A percentile compares a stretch with the other conserved stretches of the same genome.
Evolutionary conservation across 2,113 vertebrate species (phyloP).

Genomic region (Nanorana parkeri): DNA sequence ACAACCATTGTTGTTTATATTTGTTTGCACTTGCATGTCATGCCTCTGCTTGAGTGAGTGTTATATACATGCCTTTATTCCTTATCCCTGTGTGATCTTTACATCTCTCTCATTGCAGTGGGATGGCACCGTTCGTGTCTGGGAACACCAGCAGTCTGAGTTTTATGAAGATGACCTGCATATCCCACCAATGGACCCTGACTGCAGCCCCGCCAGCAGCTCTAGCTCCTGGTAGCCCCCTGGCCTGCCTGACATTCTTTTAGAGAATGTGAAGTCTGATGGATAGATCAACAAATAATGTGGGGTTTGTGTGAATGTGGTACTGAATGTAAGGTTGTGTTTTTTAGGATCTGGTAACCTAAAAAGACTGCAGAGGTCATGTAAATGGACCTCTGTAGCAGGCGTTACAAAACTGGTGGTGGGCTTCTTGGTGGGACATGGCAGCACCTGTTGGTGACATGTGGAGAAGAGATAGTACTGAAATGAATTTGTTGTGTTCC

Average conservation of each 20-base stretch:
- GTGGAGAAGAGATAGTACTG: not conserved
- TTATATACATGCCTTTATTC: not conserved
- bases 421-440: not conserved
- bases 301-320: constrained; percentile 2
- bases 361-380: not conserved
- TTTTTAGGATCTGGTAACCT: not conserved
- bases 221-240: constrained; percentile 63
- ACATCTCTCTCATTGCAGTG: constrained; percentile 72
- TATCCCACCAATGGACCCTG: constrained; percentile 49
- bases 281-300: constrained; percentile 32
- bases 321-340: constrained; percentile 3
- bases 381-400: not conserved
- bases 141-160: constrained; percentile 85
- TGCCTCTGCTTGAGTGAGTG: too few relatives aligned
- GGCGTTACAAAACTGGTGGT: not conserved
- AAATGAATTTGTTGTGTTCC: constrained; percentile 5
- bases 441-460: not conserved
- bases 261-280: not conserved
- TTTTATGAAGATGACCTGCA: constrained; percentile 72
- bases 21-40: too few relatives aligned
- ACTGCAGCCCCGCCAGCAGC: constrained; percentile 52
- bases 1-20: too few relatives aligned
- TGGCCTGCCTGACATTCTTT: not conserved
- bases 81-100: not conserved
- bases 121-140: constrained; percentile 85